Base-by-base conservation (phyloP, 2,888 invertebrate species). In the Sesia apiformis region DNA sequence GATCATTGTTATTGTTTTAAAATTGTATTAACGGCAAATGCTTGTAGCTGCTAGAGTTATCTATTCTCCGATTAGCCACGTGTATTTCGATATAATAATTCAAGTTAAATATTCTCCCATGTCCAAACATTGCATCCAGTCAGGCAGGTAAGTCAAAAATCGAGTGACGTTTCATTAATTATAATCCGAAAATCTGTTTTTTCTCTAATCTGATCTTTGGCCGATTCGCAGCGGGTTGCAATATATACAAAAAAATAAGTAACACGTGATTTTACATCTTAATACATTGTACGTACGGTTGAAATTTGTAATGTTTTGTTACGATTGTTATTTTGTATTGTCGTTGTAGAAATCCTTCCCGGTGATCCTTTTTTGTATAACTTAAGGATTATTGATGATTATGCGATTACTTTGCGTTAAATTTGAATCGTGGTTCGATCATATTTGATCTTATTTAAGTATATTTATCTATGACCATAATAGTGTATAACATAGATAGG, bases 321-420 rank as follows among this genome's bases (percentile, higher is more conserved):
- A n/a, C 7, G 39, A 6, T 7, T 6, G 52, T 40, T 4, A 52
- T 38, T 38, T 52, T 40, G 42, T 38, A 68, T 62, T 63, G 63
- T 65, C 60, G 60, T 63, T 71, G 73, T 74, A 73, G 75, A 78
- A 74, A 76, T 76, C 74, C 70, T 59, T 70, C 41, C 42, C 53
- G 52, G 51, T 46, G 53, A 52, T 66, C 70, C 67, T 62, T 62
- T 81, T 81, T 76, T 76, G 63, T 75, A 60, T 71, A 74, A 75
- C 69, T 73, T 82, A 76, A 76, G 79, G 80, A 82, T 84, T 84
- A 85, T 85, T 84, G 82, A 86, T 85, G 82, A 82, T 82, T 80
- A 81, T 73, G 73, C 75, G 77, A 82, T 84, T 84, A 84, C 81
- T 68, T 66, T 66, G 75, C 81, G 76, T 72, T 79, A 49, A 8